Evolutionary conservation across 2,797 vertebrate species (phyloP).

Genomic region (Cacajao melanocephalus): DNA sequence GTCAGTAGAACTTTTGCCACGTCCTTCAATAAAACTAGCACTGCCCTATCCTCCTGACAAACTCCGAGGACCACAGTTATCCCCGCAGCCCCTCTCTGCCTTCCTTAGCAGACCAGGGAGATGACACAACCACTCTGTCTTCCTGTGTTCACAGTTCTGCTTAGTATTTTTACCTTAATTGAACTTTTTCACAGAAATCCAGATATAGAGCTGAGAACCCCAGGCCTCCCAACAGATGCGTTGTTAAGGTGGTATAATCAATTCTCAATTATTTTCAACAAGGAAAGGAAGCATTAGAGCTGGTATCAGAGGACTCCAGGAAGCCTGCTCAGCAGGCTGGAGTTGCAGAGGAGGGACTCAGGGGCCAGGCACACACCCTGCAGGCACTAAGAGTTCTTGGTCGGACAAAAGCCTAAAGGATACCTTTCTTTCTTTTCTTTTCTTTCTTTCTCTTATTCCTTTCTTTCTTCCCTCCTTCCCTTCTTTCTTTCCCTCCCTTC

Average conservation of each 20-base stretch:
- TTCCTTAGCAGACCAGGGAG: background rate
- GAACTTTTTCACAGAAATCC: constrained; percentile 3
- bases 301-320: background rate
- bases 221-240: background rate
- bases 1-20: background rate
- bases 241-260: background rate
- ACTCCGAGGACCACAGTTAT: background rate
- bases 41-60: background rate
- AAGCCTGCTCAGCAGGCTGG: background rate
- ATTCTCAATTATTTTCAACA: background rate
- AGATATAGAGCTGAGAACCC: background rate
- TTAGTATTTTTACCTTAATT: background rate
- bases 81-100: background rate
- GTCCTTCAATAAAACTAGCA: background rate
- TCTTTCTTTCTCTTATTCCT: no score
- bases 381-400: background rate
- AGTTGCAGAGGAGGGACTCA: background rate
- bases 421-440: background rate
- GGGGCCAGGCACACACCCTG: background rate
- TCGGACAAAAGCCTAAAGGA: background rate
- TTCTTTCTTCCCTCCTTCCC: no score
- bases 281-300: background rate
- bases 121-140: background rate
- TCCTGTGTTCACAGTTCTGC: background rate
- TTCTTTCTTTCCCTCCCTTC: no score